Base-by-base conservation (phyloP, 2,888 invertebrate genomes). In the Rosalia funebris region DNA sequence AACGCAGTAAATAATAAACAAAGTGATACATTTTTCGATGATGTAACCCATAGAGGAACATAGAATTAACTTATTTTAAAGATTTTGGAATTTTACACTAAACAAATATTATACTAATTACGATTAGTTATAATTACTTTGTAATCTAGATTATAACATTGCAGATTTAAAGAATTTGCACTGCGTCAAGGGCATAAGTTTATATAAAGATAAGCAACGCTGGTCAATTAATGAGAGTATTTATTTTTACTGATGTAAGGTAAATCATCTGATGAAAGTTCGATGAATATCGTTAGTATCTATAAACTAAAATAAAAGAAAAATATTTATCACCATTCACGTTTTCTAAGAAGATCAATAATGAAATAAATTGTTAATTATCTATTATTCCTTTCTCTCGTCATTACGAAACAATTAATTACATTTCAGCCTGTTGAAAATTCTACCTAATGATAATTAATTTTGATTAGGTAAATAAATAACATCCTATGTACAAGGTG, bases 261-360 rank as follows among this genome's bases (percentile, higher is more conserved):
- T 34, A 34, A 34, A 34, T 34, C 34, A 34, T 34, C 34, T 34
- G 34, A 34, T 34, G 34, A 34, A n/a, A 34, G 10, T 34, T 34
- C 34, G 34, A 34, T 34, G 34, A 34, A 34, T 3, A 34, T 34
- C 34, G 34, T 34, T 34, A 34, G 34, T 7, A 10, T 34, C 34
- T 34, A 34, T 34, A 34, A 34, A 34, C 34, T 34, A 34, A 34
- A 34, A 34, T 34, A 34, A 34, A 34, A n/a, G 34, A 34, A 34
- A 7, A 34, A 34, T 34, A 34, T 34, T 34, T 34, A 34, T 34
- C 34, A 7, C 34, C 11, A 34, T 34, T 34, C 34, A 34, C 34
- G 34, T 34, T 34, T 34, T n/a, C 34, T 34, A n/a, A 34, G 34
- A 34, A 34, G 34, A 34, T 34, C 3, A 34, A 34, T 34, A 34